These are phyloP conservation scores for Tamandua tetradactyla DNA, from an alignment of 2,797 vertebrate species.

Conservation along the genomic window DNA sequence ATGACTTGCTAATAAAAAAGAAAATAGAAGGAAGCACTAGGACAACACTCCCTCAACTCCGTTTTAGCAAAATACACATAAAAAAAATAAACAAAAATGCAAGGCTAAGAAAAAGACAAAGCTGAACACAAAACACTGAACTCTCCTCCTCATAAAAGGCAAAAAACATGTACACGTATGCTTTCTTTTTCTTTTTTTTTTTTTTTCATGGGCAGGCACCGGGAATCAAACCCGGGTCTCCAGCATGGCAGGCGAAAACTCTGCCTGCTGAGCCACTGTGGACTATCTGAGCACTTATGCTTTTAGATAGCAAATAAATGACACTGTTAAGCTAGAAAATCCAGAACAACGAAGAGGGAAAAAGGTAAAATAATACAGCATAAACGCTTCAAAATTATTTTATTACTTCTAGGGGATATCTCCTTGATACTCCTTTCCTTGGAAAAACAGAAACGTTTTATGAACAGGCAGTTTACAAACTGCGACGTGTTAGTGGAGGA, in stretches of 20 bases:
- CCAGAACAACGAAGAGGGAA: not conserved
- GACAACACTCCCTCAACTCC: not conserved
- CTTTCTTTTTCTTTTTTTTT: too few species aligned
- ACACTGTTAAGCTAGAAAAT: not conserved
- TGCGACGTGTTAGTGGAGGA: not conserved
- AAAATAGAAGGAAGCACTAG: not conserved
- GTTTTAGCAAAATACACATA: not conserved
- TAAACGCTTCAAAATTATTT: not conserved
- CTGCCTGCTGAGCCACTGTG: too few species aligned
- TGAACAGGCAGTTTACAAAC: not conserved
- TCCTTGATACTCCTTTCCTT: not conserved
- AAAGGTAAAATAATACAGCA: not conserved
- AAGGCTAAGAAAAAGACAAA: conserved; percentile 2
- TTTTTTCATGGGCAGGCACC: too few species aligned
- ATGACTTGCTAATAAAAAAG: not conserved
- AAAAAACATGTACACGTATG: not conserved
- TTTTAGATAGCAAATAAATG: not conserved
- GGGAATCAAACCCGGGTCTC: too few species aligned
- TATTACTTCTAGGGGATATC: not conserved
- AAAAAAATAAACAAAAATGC: not conserved
- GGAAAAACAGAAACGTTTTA: not conserved
- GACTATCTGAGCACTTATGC: too few species aligned
- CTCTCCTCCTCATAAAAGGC: not conserved
- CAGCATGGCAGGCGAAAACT: too few species aligned
- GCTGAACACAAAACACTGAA: not conserved